Evolutionary conservation across 2,113 vertebrate species (phyloP).

Genomic region (Vidua chalybeata): DNA sequence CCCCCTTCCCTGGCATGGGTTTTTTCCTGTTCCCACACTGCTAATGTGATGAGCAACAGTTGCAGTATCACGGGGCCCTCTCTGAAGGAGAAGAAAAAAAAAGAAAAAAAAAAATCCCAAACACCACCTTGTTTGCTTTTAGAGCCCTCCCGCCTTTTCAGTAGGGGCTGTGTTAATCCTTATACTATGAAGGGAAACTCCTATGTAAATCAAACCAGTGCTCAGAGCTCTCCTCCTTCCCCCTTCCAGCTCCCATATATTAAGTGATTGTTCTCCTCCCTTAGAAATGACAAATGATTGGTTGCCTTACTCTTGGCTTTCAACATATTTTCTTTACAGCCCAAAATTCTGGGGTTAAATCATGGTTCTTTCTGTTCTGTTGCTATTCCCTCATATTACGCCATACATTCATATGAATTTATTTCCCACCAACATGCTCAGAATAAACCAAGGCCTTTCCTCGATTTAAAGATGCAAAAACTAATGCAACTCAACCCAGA

Average conservation of each 20-base stretch:
- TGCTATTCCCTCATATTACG: neutral
- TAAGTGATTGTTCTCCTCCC: slow-evolving; percentile 72
- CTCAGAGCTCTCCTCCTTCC: slow-evolving; percentile 55
- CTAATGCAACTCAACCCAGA: slow-evolving; percentile 8
- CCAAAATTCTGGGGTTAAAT: slow-evolving; percentile 55
- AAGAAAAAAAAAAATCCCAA: neutral
- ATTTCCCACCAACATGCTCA: neutral
- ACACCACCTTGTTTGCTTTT: slow-evolving; percentile 56
- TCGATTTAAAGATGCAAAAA: slow-evolving; percentile 28
- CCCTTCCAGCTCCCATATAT: slow-evolving; percentile 50
- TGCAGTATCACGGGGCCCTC: slow-evolving; percentile 37
- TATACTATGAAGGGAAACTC: slow-evolving; percentile 55
- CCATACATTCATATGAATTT: neutral
- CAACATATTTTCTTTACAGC: slow-evolving; percentile 19
- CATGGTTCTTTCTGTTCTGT: slow-evolving; percentile 66
- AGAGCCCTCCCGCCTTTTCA: slow-evolving; percentile 53
- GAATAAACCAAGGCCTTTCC: slow-evolving; percentile 20
- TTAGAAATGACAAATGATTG: slow-evolving; percentile 57
- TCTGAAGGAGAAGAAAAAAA: neutral
- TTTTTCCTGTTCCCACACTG: slow-evolving; percentile 62
- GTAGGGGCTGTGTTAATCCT: slow-evolving; percentile 59
- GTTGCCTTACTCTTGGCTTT: slow-evolving; percentile 54
- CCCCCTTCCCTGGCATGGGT: neutral
- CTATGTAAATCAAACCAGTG: slow-evolving; percentile 74
- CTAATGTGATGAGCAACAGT: slow-evolving; percentile 64